Conservation (phyloP, 2,113 vertebrate species). For the Corythaixoides concolor region DNA sequence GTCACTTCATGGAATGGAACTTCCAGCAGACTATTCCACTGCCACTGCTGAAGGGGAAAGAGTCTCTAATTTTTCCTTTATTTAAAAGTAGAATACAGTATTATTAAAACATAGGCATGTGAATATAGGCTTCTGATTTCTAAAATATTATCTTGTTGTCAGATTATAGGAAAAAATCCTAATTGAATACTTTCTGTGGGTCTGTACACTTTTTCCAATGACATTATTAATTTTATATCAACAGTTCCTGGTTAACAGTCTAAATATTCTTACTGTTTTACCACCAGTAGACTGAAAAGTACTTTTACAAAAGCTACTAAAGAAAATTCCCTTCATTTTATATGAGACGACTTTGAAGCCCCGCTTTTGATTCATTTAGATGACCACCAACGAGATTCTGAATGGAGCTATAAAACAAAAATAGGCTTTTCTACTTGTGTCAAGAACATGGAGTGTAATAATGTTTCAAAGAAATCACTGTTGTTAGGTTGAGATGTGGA, state of each 20-base stretch:
- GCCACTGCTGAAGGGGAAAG: conserved; percentile 10
- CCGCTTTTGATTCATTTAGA: not conserved
- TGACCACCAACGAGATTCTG: not conserved
- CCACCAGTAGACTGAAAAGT: not conserved
- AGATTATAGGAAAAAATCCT: not conserved
- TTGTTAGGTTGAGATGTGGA: not conserved
- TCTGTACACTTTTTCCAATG: not conserved
- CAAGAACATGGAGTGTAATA: not conserved
- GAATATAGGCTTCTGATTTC: not conserved
- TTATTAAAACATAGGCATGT: not conserved
- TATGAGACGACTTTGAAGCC: not conserved
- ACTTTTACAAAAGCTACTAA: not conserved
- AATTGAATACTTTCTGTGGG: not conserved
- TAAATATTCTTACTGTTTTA: not conserved
- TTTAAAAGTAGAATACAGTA: not conserved
- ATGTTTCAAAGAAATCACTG: not conserved
- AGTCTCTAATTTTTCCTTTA: conserved; percentile 15
- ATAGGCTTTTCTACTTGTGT: not conserved
- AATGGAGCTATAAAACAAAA: not conserved
- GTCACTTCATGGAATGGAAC: conserved; percentile 40
- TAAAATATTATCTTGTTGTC: not conserved
- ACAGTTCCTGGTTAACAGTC: not conserved
- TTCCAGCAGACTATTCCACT: conserved; percentile 41
- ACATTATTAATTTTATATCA: not conserved
- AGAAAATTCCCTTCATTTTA: not conserved